A percentile compares a stretch with the other conserved stretches of the same genome.
Evolutionary conservation across 30 jellyfish, hydroid and myxozoan genomes (phyloP).

Genomic region (Calvadosia cruxmelitensis): DNA sequence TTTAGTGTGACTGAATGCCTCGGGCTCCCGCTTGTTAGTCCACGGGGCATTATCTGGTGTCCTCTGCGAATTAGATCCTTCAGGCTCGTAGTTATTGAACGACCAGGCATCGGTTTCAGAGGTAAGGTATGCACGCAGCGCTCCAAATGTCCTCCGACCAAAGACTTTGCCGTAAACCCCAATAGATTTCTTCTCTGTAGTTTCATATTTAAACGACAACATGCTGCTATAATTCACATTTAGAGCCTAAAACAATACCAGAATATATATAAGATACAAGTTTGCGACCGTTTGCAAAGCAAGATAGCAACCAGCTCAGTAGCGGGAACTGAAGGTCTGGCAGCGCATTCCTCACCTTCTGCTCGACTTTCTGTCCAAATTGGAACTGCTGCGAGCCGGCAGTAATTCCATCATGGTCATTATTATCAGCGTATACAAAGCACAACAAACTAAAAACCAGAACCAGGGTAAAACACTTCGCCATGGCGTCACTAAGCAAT

Average conservation of each 20-base stretch:
- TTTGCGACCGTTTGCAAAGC: neutral
- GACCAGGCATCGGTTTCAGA: conserved; percentile 65
- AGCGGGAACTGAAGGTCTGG: too few relatives aligned
- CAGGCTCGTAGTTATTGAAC: conserved; percentile 55
- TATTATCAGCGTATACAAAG: too few relatives aligned
- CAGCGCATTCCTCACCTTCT: too few relatives aligned
- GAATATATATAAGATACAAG: neutral
- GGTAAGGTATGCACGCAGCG: conserved; percentile 43
- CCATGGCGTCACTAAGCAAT: too few relatives aligned
- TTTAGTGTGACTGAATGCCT: conserved; percentile 20
- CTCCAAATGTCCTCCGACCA: conserved; percentile 17
- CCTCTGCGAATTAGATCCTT: conserved; percentile 24
- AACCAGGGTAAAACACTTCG: too few relatives aligned
- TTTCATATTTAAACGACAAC: neutral
- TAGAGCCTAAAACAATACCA: neutral
- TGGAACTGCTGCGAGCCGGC: too few relatives aligned
- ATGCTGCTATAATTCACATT: neutral
- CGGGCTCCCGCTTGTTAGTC: conserved; percentile 55
- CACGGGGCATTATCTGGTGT: conserved; percentile 55
- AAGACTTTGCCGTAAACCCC: conserved; percentile 56
- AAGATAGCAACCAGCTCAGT: too few relatives aligned
- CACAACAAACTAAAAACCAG: too few relatives aligned
- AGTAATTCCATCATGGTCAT: too few relatives aligned
- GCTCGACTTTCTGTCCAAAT: too few relatives aligned
- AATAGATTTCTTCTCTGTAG: conserved; percentile 41